Percentiles rank a stretch among this genome's conserved stretches.
phyloP scores from a whole-genome alignment of 53 echinoderm and acorn worm species.

The Temnopleurus reevesii region DNA sequence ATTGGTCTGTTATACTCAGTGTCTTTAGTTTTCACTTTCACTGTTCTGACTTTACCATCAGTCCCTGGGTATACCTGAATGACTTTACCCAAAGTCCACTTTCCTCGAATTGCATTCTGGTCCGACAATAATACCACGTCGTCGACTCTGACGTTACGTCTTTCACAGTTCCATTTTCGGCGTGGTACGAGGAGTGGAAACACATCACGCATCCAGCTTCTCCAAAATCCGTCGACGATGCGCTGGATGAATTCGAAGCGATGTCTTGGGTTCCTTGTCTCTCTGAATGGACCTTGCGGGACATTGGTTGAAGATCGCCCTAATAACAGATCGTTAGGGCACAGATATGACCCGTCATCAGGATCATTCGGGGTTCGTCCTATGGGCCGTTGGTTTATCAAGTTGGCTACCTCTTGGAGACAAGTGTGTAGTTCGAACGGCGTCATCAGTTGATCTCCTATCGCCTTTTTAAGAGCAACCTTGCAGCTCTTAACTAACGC shows the following conservation, averaged over 20 bases:
- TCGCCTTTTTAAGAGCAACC: constrained; percentile 68
- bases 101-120: constrained; percentile 49
- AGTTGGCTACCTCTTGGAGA: background rate
- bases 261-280: constrained; percentile 53
- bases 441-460: constrained; percentile 65
- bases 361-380: constrained; percentile 58
- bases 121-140: constrained; percentile 47
- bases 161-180: constrained; percentile 51
- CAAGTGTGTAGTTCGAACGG: background rate
- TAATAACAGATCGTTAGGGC: constrained; percentile 68
- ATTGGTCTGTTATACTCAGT: constrained; percentile 55
- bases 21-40: constrained; percentile 58
- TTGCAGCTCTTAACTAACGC: constrained; percentile 75
- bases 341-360: constrained; percentile 67
- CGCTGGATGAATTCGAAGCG: constrained; percentile 55
- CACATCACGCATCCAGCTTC: constrained; percentile 54
- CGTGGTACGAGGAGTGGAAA: constrained; percentile 40
- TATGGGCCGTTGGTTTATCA: background rate
- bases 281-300: constrained; percentile 64
- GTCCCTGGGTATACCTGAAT: constrained; percentile 56
- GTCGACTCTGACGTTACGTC: constrained; percentile 46
- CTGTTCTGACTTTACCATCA: constrained; percentile 58
- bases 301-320: constrained; percentile 56
- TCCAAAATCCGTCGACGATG: constrained; percentile 59
- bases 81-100: constrained; percentile 53